phyloP scores from a whole-genome alignment of 2,113 vertebrate genomes.

The Odocoileus hemionus region DNA sequence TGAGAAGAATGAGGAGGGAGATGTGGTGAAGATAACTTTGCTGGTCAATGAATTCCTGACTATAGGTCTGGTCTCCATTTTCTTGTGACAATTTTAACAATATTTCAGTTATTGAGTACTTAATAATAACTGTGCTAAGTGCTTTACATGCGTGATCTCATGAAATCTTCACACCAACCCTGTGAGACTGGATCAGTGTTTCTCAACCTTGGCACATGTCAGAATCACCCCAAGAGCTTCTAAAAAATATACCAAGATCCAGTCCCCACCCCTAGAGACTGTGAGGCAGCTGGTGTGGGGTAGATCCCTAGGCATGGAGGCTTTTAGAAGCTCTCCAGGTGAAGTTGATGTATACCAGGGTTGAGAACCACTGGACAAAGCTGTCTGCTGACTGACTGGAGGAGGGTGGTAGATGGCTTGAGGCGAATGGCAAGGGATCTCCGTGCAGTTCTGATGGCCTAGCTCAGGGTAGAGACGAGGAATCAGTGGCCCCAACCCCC shows the following conservation, averaged over 20 bases:
- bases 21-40: not conserved
- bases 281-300: not conserved
- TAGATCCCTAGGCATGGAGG: not conserved
- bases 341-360: not conserved
- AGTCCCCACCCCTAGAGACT: not conserved
- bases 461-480: not conserved
- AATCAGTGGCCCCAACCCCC: not conserved
- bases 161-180: not conserved
- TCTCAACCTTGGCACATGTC: not conserved
- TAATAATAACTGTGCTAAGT: not conserved
- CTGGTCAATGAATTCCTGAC: not conserved
- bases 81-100: conserved; percentile 11
- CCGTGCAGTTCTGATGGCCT: not conserved
- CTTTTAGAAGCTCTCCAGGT: not conserved
- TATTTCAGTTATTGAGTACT: not conserved
- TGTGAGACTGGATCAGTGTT: not conserved
- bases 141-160: not conserved
- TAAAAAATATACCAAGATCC: not conserved
- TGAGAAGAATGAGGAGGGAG: not conserved
- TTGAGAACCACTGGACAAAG: not conserved
- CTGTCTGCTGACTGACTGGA: not conserved
- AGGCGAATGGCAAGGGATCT: not conserved
- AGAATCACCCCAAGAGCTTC: not conserved
- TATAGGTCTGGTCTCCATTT: not conserved
- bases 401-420: not conserved